Percentiles rank a stretch among this genome's conserved stretches.
Conservation (phyloP, 2,888 invertebrate species). For the Alviniconcha strummeri region DNA sequence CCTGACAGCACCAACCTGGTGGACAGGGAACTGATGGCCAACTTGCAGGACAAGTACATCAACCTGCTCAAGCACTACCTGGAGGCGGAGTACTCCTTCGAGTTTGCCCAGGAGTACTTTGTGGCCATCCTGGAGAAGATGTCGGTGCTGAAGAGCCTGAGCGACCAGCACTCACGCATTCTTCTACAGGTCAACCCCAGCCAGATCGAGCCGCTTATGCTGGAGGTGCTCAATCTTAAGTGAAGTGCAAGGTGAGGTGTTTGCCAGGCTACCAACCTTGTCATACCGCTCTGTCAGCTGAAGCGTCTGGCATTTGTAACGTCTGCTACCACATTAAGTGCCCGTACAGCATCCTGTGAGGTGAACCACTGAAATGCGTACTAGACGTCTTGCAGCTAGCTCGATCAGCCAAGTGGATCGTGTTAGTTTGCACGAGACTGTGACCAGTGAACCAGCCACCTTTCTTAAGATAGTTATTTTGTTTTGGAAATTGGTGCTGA, state of each 20-base stretch:
- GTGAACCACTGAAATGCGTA: too few relatives aligned
- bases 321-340: too few relatives aligned
- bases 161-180: constrained; percentile 93
- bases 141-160: constrained; percentile 88
- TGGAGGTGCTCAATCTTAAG: constrained; percentile 93
- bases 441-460: too few relatives aligned
- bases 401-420: too few relatives aligned
- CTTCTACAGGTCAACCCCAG: constrained; percentile 94
- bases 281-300: too few relatives aligned
- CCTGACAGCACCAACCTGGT: constrained; percentile 85
- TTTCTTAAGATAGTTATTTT: too few relatives aligned
- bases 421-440: too few relatives aligned
- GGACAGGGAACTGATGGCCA: constrained; percentile 59
- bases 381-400: too few relatives aligned
- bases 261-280: too few relatives aligned
- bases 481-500: too few relatives aligned
- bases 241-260: constrained; percentile 25
- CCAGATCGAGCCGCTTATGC: constrained; percentile 91
- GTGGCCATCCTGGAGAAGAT: constrained; percentile 44
- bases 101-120: constrained; percentile 59
- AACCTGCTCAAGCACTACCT: constrained; percentile 71
- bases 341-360: too few relatives aligned
- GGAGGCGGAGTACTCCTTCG: constrained; percentile 66
- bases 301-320: too few relatives aligned
- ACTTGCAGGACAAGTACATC: constrained; percentile 75